Evolutionary conservation across 1,140 invertebrate genomes (phyloP).

Genomic region (Lasaia peninsularis): DNA sequence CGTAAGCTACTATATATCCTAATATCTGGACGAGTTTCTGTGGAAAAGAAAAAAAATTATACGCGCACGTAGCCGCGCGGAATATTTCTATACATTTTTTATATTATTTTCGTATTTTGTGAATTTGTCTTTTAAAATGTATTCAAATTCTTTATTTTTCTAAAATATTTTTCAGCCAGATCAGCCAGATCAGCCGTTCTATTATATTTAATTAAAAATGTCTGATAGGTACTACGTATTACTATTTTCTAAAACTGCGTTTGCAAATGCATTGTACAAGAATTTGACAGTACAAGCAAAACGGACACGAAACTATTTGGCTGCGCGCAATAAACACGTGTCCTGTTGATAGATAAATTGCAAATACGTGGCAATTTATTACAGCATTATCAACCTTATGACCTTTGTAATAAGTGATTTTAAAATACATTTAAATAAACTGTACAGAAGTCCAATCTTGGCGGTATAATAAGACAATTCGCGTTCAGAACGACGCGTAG

Average conservation of each 20-base stretch:
- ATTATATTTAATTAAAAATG: too few relatives aligned
- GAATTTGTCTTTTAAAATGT: too few relatives aligned
- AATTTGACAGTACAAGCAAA: slow-evolving; percentile 7
- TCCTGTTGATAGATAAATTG: slow-evolving; percentile 7
- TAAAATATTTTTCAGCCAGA: too few relatives aligned
- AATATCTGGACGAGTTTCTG: too few relatives aligned
- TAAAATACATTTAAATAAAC: slow-evolving; percentile 22
- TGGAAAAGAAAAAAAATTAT: too few relatives aligned
- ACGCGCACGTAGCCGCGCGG: too few relatives aligned
- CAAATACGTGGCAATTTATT: slow-evolving; percentile 3
- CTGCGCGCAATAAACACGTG: slow-evolving; percentile 7
- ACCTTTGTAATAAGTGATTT: slow-evolving; percentile 14
- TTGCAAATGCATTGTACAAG: not conserved
- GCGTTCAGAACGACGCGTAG: slow-evolving; percentile 39
- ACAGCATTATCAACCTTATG: slow-evolving; percentile 15
- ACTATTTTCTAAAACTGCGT: not conserved
- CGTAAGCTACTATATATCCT: too few relatives aligned
- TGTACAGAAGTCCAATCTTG: slow-evolving; percentile 17
- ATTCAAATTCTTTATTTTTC: too few relatives aligned
- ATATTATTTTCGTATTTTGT: too few relatives aligned
- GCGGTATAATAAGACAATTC: slow-evolving; percentile 61
- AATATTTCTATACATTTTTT: too few relatives aligned
- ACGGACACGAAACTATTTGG: not conserved
- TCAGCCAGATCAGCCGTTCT: too few relatives aligned
- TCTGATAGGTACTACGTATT: too few relatives aligned